Conservation (phyloP, 2,888 invertebrate species). For the Cantharis flavilabris region DNA sequence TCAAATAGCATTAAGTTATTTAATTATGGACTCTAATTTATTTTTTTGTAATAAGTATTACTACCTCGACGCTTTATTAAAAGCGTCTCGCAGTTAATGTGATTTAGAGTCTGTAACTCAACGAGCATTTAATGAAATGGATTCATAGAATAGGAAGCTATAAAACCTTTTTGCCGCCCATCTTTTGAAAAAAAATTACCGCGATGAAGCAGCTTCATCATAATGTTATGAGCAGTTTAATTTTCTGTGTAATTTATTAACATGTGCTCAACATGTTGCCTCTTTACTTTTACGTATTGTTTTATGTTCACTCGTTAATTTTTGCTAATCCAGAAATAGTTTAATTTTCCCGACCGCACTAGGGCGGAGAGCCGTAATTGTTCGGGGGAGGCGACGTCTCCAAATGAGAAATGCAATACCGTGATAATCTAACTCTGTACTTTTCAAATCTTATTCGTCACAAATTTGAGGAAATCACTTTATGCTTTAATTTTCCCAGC, state of each 20-base stretch:
- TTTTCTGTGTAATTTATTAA: conserved; percentile 15
- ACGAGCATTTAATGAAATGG: conserved; percentile 25
- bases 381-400: neutral
- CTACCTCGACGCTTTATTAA: conserved; percentile 16
- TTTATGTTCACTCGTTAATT: neutral
- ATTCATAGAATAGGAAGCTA: conserved; percentile 22
- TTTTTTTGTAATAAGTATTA: conserved; percentile 1
- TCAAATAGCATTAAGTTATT: neutral
- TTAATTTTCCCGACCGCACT: neutral
- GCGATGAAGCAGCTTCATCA: conserved; percentile 18
- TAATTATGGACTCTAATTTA: neutral
- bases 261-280: conserved; percentile 16
- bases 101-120: conserved; percentile 26
- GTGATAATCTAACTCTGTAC: neutral
- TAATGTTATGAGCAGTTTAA: conserved; percentile 12
- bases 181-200: conserved; percentile 18
- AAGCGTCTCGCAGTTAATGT: conserved; percentile 17
- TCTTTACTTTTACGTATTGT: neutral
- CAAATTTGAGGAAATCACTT: neutral
- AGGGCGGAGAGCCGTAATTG: neutral
- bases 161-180: conserved; percentile 16
- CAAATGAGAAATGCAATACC: neutral
- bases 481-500: neutral
- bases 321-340: neutral
- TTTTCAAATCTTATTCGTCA: neutral